These are phyloP conservation scores for Rynchops niger DNA, from an alignment of 2,113 vertebrate genomes.

Conservation along the genomic window DNA sequence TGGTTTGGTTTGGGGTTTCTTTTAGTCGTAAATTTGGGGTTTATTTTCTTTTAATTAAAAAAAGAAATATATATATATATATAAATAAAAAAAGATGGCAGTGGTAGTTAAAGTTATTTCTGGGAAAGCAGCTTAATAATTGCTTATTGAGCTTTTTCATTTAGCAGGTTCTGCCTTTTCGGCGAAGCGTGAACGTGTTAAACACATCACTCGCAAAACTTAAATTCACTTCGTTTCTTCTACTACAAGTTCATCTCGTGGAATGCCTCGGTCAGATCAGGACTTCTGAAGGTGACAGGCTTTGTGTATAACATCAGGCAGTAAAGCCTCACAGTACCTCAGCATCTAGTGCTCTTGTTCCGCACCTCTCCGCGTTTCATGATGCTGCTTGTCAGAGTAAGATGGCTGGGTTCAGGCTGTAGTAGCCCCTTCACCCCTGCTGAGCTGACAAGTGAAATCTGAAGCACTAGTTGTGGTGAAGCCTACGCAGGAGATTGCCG, in stretches of 20 bases:
- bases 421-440: neutral
- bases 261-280: neutral
- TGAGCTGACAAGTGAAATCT: neutral
- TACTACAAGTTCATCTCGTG: fast-evolving
- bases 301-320: neutral
- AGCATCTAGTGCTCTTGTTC: neutral
- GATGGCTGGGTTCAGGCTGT: fast-evolving
- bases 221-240: neutral
- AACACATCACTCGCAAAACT: neutral
- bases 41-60: neutral
- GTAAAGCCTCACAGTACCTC: neutral
- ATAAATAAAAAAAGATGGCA: neutral
- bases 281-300: neutral
- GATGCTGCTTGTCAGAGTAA: neutral
- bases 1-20: neutral
- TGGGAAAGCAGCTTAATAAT: neutral
- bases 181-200: neutral
- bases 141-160: neutral
- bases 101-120: neutral
- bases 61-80: neutral
- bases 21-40: neutral
- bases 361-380: neutral
- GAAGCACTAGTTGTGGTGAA: neutral
- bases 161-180: neutral
- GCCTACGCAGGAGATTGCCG: fast-evolving